A percentile compares a stretch with the other conserved stretches of the same genome.
Evolutionary conservation across 2,888 invertebrate genomes (phyloP).

Genomic region (Drosophila neotestacea): DNA sequence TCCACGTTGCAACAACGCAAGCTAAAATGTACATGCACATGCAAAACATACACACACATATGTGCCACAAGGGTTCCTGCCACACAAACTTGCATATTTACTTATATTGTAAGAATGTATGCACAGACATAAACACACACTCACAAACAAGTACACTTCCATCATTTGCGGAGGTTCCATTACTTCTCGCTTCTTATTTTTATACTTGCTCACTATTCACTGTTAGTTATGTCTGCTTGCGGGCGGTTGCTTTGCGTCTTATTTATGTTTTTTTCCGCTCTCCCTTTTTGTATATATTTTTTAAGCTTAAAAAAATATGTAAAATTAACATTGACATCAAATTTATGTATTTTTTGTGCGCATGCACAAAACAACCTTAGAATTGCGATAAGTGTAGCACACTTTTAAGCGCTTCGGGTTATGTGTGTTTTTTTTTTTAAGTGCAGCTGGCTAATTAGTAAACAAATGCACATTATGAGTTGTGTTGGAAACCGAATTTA

Average conservation of each 20-base stretch:
- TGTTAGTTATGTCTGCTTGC: constrained; percentile 77
- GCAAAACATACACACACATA: neutral
- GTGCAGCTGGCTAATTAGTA: constrained; percentile 54
- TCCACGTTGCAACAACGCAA: constrained; percentile 30
- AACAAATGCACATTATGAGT: constrained; percentile 46
- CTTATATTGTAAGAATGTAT: constrained; percentile 8
- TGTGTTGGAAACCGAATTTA: too few relatives aligned
- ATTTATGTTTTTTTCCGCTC: constrained; percentile 56
- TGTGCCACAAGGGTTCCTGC: constrained; percentile 22
- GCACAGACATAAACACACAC: constrained; percentile 8
- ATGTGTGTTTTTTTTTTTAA: constrained; percentile 1
- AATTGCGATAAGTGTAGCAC: constrained; percentile 58
- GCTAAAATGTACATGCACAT: constrained; percentile 10
- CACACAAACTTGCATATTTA: constrained; percentile 17
- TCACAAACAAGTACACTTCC: constrained; percentile 25
- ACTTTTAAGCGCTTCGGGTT: constrained; percentile 40
- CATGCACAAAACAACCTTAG: constrained; percentile 49
- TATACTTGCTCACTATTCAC: constrained; percentile 68
- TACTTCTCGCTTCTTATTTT: constrained; percentile 55
- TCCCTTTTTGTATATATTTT: constrained; percentile 30
- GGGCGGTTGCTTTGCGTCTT: constrained; percentile 69
- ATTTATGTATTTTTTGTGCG: constrained; percentile 51
- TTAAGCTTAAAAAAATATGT: constrained; percentile 33
- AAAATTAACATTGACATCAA: constrained; percentile 41
- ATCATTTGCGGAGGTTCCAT: constrained; percentile 53